A percentile compares a stretch with the other conserved stretches of the same genome.
phyloP scores from a whole-genome alignment of 2,797 vertebrate genomes.

The Lemur catta region DNA sequence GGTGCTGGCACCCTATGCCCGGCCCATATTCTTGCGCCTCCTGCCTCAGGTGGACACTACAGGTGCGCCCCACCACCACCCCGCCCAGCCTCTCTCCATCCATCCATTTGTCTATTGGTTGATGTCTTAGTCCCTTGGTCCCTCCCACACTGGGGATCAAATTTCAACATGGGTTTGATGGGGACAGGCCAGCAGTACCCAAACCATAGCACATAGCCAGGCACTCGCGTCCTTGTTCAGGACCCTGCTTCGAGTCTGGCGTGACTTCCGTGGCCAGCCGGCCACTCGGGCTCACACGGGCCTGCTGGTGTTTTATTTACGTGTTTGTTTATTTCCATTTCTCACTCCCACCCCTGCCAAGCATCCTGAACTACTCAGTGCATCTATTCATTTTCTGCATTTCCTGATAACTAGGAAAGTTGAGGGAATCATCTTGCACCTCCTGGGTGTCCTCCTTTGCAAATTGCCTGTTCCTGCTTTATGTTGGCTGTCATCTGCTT shows the following conservation, averaged over 20 bases:
- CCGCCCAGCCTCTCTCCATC: background rate
- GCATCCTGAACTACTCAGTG: background rate
- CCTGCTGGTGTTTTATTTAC: background rate
- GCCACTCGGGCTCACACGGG: background rate
- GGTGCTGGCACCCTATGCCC: conserved; percentile 90
- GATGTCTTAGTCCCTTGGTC: background rate
- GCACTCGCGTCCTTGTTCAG: background rate
- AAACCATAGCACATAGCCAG: background rate
- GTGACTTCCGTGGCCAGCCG: fast-evolving
- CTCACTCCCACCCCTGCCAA: background rate
- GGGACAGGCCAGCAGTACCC: background rate
- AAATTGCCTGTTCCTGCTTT: background rate
- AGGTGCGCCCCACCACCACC: conserved; percentile 79
- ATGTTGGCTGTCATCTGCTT: background rate
- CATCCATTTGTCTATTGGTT: background rate
- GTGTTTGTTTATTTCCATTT: background rate
- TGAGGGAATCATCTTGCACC: background rate
- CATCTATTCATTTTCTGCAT: background rate
- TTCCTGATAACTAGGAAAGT: background rate
- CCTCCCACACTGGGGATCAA: background rate
- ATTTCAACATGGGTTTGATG: background rate
- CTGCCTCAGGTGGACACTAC: conserved; percentile 91
- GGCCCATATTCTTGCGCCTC: conserved; percentile 91
- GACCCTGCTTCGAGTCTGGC: background rate
- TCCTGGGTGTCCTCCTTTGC: background rate